Evolutionary conservation across 2,797 vertebrate species (phyloP).

Genomic region (Potorous gilbertii): DNA sequence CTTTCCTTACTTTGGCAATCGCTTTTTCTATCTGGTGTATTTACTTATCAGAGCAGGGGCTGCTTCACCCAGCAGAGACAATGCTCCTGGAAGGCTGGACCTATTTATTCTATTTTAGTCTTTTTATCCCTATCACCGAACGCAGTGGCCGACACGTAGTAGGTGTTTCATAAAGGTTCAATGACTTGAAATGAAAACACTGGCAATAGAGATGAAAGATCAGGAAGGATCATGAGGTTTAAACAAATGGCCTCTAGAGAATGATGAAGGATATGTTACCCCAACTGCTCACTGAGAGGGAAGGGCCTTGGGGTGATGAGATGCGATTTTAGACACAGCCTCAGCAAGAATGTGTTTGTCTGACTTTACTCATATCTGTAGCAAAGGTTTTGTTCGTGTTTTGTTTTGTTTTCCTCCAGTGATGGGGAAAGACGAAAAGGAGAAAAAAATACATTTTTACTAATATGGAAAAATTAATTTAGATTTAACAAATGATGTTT

Average conservation of each 20-base stretch:
- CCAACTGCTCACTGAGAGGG: neutral
- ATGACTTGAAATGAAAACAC: neutral
- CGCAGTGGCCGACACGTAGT: neutral
- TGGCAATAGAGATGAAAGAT: neutral
- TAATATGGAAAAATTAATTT: neutral
- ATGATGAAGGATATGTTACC: neutral
- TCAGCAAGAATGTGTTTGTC: too few species aligned
- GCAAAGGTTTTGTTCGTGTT: neutral
- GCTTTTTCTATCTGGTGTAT: neutral
- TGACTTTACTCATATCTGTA: neutral
- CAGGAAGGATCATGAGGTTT: neutral
- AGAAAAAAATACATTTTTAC: neutral
- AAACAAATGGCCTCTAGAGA: neutral
- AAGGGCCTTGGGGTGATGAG: too few species aligned
- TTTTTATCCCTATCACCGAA: neutral
- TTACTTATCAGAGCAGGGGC: rapidly evolving
- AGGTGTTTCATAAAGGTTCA: neutral
- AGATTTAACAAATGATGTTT: slow-evolving; percentile 8
- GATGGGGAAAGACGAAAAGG: neutral
- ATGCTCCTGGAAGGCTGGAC: neutral
- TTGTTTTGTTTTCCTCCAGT: neutral
- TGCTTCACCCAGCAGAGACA: neutral
- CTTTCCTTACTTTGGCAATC: neutral
- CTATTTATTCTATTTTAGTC: too few species aligned
- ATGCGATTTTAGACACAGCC: too few species aligned